These are phyloP conservation scores for Varanus salvator DNA, from an alignment of 2,113 vertebrate species.

Conservation along the genomic window DNA sequence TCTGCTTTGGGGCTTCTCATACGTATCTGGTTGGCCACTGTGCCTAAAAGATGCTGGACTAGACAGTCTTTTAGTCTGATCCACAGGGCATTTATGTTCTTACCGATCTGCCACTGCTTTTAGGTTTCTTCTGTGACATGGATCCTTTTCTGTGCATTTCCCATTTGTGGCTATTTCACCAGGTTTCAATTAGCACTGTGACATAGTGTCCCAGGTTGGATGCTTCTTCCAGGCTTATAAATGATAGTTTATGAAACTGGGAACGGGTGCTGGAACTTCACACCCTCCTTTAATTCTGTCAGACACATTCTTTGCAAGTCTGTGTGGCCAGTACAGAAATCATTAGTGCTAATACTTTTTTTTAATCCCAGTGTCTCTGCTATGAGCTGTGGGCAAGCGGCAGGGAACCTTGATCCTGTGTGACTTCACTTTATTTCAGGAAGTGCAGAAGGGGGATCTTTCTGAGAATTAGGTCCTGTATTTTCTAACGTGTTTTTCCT, in stretches of 20 bases:
- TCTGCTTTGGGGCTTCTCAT: too few species aligned
- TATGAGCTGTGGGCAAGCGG: background rate
- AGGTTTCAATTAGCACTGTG: background rate
- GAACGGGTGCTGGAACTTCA: background rate
- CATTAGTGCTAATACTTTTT: background rate
- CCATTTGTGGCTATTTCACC: background rate
- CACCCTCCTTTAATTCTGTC: background rate
- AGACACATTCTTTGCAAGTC: background rate
- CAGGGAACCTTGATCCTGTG: background rate
- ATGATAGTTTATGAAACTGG: too few species aligned
- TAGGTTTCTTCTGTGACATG: background rate
- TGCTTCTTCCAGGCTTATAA: too few species aligned
- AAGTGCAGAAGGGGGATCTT: background rate
- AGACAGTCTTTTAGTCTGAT: too few species aligned
- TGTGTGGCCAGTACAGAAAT: background rate
- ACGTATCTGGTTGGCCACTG: too few species aligned
- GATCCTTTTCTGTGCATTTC: background rate
- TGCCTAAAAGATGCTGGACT: too few species aligned
- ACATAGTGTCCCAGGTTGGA: background rate
- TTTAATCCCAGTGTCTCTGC: background rate
- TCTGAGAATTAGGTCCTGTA: conserved; percentile 9
- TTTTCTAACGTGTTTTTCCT: conserved; percentile 4
- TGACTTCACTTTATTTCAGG: background rate
- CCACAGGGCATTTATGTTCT: too few species aligned
- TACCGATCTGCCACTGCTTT: background rate